Evolutionary conservation across 2,797 vertebrate genomes (phyloP).

Genomic region (Sebastiscus albofasciatus): DNA sequence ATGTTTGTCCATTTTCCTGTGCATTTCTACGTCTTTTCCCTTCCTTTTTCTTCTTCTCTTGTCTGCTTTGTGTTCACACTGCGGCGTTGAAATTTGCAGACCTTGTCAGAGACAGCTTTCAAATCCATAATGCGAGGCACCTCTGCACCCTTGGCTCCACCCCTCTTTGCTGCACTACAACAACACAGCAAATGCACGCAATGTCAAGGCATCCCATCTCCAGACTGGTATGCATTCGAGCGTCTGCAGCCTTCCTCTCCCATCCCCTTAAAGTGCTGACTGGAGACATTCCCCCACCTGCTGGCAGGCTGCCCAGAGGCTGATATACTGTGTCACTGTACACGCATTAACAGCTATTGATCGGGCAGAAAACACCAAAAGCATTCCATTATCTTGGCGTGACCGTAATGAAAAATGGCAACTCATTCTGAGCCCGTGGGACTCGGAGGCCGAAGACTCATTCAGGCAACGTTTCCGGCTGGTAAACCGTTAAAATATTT

Average conservation of each 20-base stretch:
- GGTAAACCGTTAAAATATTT: constrained; percentile 69
- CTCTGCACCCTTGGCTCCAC: constrained; percentile 7
- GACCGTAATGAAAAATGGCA: constrained; percentile 59
- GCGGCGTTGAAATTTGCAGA: constrained; percentile 15
- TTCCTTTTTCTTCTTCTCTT: not conserved
- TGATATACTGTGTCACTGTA: constrained; percentile 71
- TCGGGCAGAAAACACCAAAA: constrained; percentile 55
- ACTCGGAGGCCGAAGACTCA: constrained; percentile 14
- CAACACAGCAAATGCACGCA: constrained; percentile 19
- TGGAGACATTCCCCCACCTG: constrained; percentile 44
- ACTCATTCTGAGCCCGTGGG: constrained; percentile 25
- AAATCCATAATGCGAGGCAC: constrained; percentile 8
- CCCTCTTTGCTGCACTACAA: constrained; percentile 47
- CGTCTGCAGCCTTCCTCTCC: not conserved
- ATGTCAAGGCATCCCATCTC: constrained; percentile 8
- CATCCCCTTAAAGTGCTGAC: constrained; percentile 71
- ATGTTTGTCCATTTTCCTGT: not conserved
- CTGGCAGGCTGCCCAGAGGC: constrained; percentile 64
- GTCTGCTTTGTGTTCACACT: not conserved
- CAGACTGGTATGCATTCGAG: constrained; percentile 8
- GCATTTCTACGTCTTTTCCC: not conserved
- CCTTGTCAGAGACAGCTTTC: constrained; percentile 9
- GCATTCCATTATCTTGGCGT: constrained; percentile 69
- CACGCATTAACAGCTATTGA: constrained; percentile 79
- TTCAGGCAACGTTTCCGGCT: not conserved